phyloP scores from a whole-genome alignment of 2,113 vertebrate species.

The Tautogolabrus adspersus region DNA sequence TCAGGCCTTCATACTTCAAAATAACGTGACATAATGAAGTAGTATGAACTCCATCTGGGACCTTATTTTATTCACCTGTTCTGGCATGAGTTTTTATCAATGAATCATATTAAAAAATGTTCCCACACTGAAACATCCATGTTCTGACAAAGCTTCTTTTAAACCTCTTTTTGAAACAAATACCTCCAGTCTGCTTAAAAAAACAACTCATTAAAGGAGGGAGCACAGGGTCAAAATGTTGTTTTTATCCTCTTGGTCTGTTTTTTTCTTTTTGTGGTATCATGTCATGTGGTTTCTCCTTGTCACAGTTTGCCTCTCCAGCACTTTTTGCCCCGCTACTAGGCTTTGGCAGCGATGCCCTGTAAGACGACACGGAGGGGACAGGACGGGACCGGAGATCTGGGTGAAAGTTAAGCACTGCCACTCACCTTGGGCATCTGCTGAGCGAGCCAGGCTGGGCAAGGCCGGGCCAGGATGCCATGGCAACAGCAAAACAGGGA shows the following conservation, averaged over 20 bases:
- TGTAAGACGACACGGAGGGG: conserved; percentile 74
- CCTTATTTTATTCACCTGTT: no score
- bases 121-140: conserved; percentile 1
- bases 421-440: conserved; percentile 73
- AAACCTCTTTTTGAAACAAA: no score
- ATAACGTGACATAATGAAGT: no score
- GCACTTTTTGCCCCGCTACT: conserved; percentile 51
- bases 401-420: conserved; percentile 71
- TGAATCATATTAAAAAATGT: background rate
- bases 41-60: no score
- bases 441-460: conserved; percentile 40
- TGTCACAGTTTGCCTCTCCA: conserved; percentile 52
- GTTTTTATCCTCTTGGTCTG: conserved; percentile 9
- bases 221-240: conserved; percentile 8
- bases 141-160: background rate
- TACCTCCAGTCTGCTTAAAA: background rate
- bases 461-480: conserved; percentile 28
- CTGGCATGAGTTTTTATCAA: no score
- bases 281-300: conserved; percentile 38
- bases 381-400: conserved; percentile 45
- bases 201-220: conserved; percentile 12
- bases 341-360: conserved; percentile 52
- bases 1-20: no score
- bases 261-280: background rate
- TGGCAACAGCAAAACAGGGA: conserved; percentile 26